Conservation (phyloP, 2,113 vertebrate genomes). For the Arenaria interpres region DNA sequence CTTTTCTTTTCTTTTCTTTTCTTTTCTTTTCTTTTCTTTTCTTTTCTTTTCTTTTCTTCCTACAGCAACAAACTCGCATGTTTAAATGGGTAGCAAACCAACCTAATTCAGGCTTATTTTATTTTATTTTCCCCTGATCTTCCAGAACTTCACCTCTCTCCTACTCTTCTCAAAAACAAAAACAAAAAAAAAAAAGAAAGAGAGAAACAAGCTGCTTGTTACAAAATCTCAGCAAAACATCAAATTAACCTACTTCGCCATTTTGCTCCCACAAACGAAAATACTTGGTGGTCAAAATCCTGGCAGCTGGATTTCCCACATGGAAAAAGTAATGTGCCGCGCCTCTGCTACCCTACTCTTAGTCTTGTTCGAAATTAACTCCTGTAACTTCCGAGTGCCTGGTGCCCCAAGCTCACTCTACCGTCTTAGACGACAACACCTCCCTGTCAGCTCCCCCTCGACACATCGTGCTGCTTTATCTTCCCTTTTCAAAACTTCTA, state of each 20-base stretch:
- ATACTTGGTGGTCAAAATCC: background rate
- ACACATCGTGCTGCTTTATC: background rate
- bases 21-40: background rate
- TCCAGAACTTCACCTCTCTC: background rate
- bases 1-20: too few relatives aligned
- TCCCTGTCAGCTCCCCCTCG: background rate
- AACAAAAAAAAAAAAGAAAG: background rate
- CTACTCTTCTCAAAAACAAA: background rate
- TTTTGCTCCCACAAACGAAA: background rate
- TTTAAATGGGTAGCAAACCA: background rate
- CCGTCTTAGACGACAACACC: background rate
- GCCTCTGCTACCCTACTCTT: background rate
- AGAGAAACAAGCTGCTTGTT: background rate
- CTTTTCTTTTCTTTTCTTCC: background rate
- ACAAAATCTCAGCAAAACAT: background rate
- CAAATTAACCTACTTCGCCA: background rate
- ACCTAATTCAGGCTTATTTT: background rate
- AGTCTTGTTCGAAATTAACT: background rate
- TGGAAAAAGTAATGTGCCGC: background rate
- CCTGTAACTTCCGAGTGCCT: background rate
- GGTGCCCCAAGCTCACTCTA: background rate
- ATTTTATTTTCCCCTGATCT: background rate
- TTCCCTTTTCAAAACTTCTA: background rate
- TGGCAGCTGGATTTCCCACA: background rate
- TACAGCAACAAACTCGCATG: background rate